Conservation (phyloP, 2,888 invertebrate species). For the Linyphia triangularis region DNA sequence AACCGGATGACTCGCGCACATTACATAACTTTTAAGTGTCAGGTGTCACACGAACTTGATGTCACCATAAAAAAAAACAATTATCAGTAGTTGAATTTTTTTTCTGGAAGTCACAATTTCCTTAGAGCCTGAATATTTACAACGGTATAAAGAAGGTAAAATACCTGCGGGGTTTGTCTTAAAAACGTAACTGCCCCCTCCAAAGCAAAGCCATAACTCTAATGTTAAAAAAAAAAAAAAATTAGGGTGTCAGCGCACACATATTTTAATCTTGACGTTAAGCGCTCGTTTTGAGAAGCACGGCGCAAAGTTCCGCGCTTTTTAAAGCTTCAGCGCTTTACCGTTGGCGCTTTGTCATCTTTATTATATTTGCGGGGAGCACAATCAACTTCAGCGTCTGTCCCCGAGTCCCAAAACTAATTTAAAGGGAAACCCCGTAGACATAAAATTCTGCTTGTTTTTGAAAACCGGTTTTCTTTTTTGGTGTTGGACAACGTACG, state of each 20-base stretch:
- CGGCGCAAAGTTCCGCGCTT: slow-evolving; percentile 26
- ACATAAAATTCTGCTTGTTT: slow-evolving; percentile 20
- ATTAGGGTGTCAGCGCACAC: neutral
- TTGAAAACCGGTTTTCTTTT: neutral
- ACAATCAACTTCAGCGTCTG: slow-evolving; percentile 17
- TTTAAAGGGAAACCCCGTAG: slow-evolving; percentile 36
- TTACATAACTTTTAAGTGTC: too few species aligned
- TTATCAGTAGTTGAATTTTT: too few species aligned
- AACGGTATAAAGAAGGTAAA: too few species aligned
- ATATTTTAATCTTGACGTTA: slow-evolving; percentile 46
- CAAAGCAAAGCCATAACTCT: too few species aligned
- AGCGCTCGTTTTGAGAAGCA: slow-evolving; percentile 33
- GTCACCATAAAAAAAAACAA: too few species aligned
- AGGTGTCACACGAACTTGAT: too few species aligned
- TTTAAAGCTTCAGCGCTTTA: slow-evolving; percentile 47
- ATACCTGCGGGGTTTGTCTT: too few species aligned
- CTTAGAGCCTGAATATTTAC: too few species aligned
- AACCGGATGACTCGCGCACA: too few species aligned
- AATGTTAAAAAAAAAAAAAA: neutral
- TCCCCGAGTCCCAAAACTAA: slow-evolving; percentile 56
- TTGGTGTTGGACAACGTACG: neutral
- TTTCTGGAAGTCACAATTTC: too few species aligned
- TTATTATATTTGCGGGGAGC: slow-evolving; percentile 53
- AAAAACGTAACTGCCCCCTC: too few species aligned
- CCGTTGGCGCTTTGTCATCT: slow-evolving; percentile 39